Evolutionary conservation across 2,797 vertebrate genomes (phyloP), one percentile per base, ranked within the genome.

Genomic region (Sebastes glaucus): DNA sequence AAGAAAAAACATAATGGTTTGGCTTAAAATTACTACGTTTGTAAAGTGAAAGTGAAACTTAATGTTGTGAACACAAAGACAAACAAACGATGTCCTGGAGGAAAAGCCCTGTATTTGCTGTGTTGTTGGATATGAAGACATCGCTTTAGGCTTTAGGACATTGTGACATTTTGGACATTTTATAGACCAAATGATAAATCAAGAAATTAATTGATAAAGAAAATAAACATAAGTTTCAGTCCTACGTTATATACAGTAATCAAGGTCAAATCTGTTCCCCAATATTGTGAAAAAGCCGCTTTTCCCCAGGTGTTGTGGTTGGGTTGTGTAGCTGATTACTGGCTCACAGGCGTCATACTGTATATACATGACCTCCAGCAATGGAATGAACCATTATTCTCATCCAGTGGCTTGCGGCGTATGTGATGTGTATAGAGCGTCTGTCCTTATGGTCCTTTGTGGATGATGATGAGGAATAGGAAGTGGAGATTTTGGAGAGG

Each of bases 381-480:
- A 79, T 73, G 74, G 74, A 82, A 55, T 28, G 30, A 87, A 61
- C 80, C 80, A 70, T 83, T 46, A 86, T 74, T 77, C 74, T 81
- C 72, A 74, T 65, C 66, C 70, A 68, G 57, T 14, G 70, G 75
- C 71, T 25, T 72, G 67, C 22, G 20, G 75, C 25, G 84, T 76
- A 38, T 62, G 62, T 28, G 77, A 84, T 77, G 78, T 88, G 65
- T 75, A 72, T 56, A 71, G 56, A 84, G 71, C 5, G 27, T 69
- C 35, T 66, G 68, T 78, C 78, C 65, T 78, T 28, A 62, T 69
- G 88, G 82, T 71, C 63, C 33, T 33, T 83, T 77, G 69, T 85
- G 81, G 88, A 89, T 84, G 84, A 66, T 56, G 81, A 76, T 62
- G 74, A 73, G 7, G 70, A 82, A 22, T 66, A 81, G 74, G 68